Conservation (phyloP, 2,113 vertebrate genomes). For the Uria lomvia region DNA sequence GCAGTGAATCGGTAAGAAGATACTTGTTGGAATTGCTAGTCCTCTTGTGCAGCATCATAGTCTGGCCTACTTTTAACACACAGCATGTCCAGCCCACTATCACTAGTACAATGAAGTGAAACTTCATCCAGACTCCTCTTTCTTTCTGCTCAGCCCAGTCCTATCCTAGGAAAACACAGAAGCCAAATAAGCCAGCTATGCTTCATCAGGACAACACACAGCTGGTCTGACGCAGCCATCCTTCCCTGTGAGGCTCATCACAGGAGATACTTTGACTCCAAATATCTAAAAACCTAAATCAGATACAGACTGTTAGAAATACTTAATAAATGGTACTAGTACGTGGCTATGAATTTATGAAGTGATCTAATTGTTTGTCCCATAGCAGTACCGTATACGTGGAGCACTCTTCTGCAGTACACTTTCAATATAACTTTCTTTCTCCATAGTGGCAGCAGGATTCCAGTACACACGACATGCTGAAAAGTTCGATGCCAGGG, state of each 20-base stretch:
- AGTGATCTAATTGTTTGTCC: background rate
- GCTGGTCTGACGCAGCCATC: background rate
- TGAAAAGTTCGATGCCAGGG: slow-evolving; percentile 76
- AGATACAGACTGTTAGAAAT: background rate
- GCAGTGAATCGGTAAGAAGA: background rate
- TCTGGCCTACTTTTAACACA: background rate
- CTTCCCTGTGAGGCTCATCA: background rate
- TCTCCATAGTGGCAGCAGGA: slow-evolving; percentile 37
- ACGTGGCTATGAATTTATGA: background rate
- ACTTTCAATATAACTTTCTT: slow-evolving; percentile 51
- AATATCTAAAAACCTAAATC: background rate
- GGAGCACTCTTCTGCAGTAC: slow-evolving; percentile 68
- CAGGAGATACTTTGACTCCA: background rate
- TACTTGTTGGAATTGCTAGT: background rate
- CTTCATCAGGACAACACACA: background rate
- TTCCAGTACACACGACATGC: slow-evolving; percentile 83
- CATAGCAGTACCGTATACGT: slow-evolving; percentile 71
- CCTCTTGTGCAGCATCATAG: background rate
- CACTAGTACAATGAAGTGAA: background rate
- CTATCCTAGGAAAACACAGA: background rate
- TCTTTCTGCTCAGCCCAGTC: background rate
- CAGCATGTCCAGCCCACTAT: background rate
- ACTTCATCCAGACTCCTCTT: background rate
- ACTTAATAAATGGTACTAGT: background rate
- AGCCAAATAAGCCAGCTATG: background rate